A percentile compares a stretch with the other conserved stretches of the same genome.
phyloP scores from a whole-genome alignment of 2,888 invertebrate species.

The Teleogryllus oceanicus region DNA sequence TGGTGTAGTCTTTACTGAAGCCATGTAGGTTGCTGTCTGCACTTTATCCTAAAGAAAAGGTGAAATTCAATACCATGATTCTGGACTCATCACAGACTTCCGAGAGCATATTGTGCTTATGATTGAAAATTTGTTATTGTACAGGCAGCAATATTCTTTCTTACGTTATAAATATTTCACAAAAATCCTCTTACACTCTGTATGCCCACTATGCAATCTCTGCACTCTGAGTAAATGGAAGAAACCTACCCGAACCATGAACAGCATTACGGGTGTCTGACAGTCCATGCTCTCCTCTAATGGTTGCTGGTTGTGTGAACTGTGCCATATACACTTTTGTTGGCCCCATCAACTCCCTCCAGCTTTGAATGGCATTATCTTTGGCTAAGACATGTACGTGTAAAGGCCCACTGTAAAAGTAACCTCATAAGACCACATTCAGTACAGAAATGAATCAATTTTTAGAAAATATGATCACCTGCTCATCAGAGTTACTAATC shows the following conservation, averaged over 20 bases:
- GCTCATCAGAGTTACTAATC: slow-evolving; percentile 76
- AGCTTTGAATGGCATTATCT: slow-evolving; percentile 69
- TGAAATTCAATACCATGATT: too few relatives aligned
- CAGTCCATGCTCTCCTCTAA: slow-evolving; percentile 80
- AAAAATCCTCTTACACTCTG: too few relatives aligned
- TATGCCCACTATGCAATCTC: too few relatives aligned
- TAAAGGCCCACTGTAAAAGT: slow-evolving; percentile 71
- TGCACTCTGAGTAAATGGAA: too few relatives aligned
- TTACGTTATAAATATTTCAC: too few relatives aligned
- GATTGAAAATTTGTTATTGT: too few relatives aligned
- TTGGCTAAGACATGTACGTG: slow-evolving; percentile 75
- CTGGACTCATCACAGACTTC: too few relatives aligned
- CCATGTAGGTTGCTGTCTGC: too few relatives aligned
- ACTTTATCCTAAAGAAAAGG: too few relatives aligned
- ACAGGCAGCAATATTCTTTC: too few relatives aligned
- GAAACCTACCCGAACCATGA: slow-evolving; percentile 77
- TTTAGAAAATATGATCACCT: slow-evolving; percentile 53
- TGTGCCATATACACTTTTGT: slow-evolving; percentile 82
- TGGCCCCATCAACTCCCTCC: slow-evolving; percentile 85
- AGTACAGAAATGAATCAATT: not conserved
- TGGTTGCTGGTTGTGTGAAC: slow-evolving; percentile 69
- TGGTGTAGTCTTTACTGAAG: too few relatives aligned
- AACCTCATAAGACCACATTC: not conserved
- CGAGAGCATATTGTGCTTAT: too few relatives aligned
- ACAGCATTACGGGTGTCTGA: slow-evolving; percentile 93